phyloP scores from a whole-genome alignment of 2,888 invertebrate species.

The Megastigmus dorsalis region DNA sequence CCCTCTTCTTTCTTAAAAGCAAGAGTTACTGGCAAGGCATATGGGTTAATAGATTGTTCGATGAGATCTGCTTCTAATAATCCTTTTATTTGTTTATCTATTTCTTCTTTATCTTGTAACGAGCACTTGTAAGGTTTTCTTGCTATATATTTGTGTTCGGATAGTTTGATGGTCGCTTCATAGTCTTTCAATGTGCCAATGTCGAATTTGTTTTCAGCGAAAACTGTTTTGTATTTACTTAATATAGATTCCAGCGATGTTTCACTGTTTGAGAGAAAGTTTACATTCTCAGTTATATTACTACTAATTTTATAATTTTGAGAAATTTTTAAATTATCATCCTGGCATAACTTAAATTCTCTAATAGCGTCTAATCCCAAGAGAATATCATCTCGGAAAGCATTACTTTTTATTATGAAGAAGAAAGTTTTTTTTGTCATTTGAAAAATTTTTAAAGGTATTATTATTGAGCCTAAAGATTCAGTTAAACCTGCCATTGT shows the following conservation, averaged over 20 bases:
- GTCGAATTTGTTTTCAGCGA: constrained; percentile 53
- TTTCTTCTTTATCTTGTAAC: constrained; percentile 50
- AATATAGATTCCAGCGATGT: too few relatives aligned
- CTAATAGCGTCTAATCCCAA: too few relatives aligned
- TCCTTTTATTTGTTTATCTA: constrained; percentile 52
- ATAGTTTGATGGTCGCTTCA: constrained; percentile 51
- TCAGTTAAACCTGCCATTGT: constrained; percentile 26
- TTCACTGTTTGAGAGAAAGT: too few relatives aligned
- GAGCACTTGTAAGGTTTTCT: constrained; percentile 55
- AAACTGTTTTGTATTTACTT: constrained; percentile 45
- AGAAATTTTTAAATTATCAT: too few relatives aligned
- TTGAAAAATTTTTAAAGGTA: not conserved
- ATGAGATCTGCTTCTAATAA: constrained; percentile 50
- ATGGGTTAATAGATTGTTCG: constrained; percentile 52
- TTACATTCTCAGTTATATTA: too few relatives aligned
- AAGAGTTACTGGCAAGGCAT: not conserved
- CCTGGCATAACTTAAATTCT: too few relatives aligned
- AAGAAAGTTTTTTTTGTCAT: not conserved
- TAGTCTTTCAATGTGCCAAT: constrained; percentile 47
- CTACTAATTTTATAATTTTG: too few relatives aligned
- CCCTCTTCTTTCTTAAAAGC: too few relatives aligned
- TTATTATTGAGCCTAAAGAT: constrained; percentile 34
- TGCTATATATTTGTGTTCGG: constrained; percentile 54
- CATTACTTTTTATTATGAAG: constrained; percentile 8
- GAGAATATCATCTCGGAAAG: too few relatives aligned